Conservation (phyloP, 2,888 invertebrate species). For the Metalampra italica region DNA sequence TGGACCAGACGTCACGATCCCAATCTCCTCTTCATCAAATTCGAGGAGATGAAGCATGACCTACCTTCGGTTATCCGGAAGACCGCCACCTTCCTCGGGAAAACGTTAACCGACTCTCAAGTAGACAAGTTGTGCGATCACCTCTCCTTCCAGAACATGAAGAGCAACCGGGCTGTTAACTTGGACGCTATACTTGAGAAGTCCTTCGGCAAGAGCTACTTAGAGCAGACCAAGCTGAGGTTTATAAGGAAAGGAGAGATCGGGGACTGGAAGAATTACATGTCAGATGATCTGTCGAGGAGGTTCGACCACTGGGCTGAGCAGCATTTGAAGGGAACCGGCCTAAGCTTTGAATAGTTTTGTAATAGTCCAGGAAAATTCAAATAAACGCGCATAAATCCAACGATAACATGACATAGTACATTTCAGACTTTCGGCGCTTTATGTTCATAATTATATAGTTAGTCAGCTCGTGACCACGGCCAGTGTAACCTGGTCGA, state of each 20-base stretch:
- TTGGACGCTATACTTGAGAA: conserved; percentile 80
- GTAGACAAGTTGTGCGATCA: conserved; percentile 84
- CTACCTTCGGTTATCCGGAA: conserved; percentile 81
- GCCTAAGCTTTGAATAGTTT: conserved; percentile 75
- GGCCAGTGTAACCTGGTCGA: too few species aligned
- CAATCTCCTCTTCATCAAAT: conserved; percentile 87
- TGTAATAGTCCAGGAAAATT: neutral
- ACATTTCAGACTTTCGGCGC: too few species aligned
- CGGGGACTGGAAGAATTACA: conserved; percentile 89
- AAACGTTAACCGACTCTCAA: conserved; percentile 81
- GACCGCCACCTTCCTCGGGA: conserved; percentile 85
- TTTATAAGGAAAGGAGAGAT: conserved; percentile 89
- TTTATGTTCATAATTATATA: too few species aligned
- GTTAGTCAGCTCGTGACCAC: too few species aligned
- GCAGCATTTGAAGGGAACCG: conserved; percentile 80
- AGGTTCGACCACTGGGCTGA: conserved; percentile 86
- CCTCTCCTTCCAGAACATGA: conserved; percentile 90
- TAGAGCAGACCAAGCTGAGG: conserved; percentile 71
- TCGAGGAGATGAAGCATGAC: conserved; percentile 90
- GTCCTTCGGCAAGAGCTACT: conserved; percentile 64
- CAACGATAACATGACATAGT: too few species aligned
- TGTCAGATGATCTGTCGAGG: conserved; percentile 84
- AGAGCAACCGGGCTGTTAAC: conserved; percentile 88
- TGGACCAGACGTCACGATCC: conserved; percentile 84
- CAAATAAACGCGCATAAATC: too few species aligned